Base-by-base conservation (phyloP, 2,797 vertebrate genomes). In the Myripristis murdjan region DNA sequence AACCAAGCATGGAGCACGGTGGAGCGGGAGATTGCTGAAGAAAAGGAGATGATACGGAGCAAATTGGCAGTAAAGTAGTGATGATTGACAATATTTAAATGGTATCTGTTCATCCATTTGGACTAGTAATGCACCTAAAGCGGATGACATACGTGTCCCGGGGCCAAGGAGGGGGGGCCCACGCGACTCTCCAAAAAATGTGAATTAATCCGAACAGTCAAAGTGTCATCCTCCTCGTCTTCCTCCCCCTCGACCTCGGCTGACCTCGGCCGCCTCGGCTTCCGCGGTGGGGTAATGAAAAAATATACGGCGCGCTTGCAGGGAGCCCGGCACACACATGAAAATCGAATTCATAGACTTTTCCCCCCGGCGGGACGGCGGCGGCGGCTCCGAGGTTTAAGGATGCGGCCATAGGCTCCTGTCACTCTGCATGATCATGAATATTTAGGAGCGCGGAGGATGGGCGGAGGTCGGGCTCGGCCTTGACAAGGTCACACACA, bases 211-310 rank as follows among this genome's bases (percentile, higher is more conserved):
- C 22, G 24, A 52, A 11, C 28, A 28, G 4, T 52, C 23, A 28
- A n/a, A n/a, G 49, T 5, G 10, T 62, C 26, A 7, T n/a, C 35
- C 35, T n/a, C 31, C 26, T 22, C 59, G n/a, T 1, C 2, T 26
- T 5, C 20, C 18, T 48, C 20, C 26, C 4, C 49, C 23, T 28
- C 14, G 59, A 71, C 70, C 77, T 57, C 26, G 0, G 8, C 47
- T 1, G 66, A 73, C 71, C 72, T 55, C 53, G 0, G 52, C 57
- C 0, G 20, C 57, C 39, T 65, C 58, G 2, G 1, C 5, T n/a
- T n/a, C n/a, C n/a, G 64, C 18, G 1, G 37, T 66, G 37, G 71
- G 59, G 62, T 82, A 82, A 87, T 78, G 74, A 58, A 67, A 85
- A 66, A 46, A 33, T 68, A 48, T 39, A 60, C 0, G 28, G 39